Evolutionary conservation across 2,888 invertebrate species (phyloP), one percentile per base, ranked within the genome.

Genomic region (Blomia tropicalis): DNA sequence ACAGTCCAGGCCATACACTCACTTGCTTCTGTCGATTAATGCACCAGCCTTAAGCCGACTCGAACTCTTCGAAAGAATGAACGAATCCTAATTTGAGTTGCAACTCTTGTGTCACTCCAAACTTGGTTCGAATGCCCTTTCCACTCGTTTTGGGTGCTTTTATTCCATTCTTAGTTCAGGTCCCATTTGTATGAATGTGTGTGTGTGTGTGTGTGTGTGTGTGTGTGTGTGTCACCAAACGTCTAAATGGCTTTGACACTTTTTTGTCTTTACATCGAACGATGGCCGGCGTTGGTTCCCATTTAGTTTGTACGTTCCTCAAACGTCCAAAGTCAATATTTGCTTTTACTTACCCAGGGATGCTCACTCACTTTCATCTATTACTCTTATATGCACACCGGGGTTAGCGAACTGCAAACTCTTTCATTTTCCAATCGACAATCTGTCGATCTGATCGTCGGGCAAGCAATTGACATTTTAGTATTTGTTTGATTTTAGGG

Each of bases 201-300:
- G n/a, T n/a, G n/a, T n/a, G n/a, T n/a, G n/a, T n/a, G n/a, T n/a
- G n/a, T n/a, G n/a, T n/a, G n/a, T n/a, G n/a, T n/a, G n/a, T n/a
- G n/a, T n/a, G n/a, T n/a, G n/a, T n/a, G n/a, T n/a, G 36, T 36
- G 36, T 36, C 36, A 36, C 36, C 7, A 36, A 36, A 17, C 17
- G 36, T 27, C 51, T 47, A 47, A 47, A 47, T 47, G 51, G 51
- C 51, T 47, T 47, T 47, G 51, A 47, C 51, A 47, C 51, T 47
- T 47, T n/a, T n/a, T 47, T 47, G 51, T 47, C 51, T 47, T 47
- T 47, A 47, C 51, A n/a, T n/a, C n/a, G n/a, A n/a, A n/a, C n/a
- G 36, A 17, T 17, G 7, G 36, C 36, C 36, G 7, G 36, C 36
- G 7, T 36, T n/a, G n/a, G 27, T 47, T 47, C 51, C 51, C 51